Percentiles rank a stretch among this genome's conserved stretches.
Evolutionary conservation across 2,113 vertebrate species (phyloP).

Genomic region (Orcinus orca): DNA sequence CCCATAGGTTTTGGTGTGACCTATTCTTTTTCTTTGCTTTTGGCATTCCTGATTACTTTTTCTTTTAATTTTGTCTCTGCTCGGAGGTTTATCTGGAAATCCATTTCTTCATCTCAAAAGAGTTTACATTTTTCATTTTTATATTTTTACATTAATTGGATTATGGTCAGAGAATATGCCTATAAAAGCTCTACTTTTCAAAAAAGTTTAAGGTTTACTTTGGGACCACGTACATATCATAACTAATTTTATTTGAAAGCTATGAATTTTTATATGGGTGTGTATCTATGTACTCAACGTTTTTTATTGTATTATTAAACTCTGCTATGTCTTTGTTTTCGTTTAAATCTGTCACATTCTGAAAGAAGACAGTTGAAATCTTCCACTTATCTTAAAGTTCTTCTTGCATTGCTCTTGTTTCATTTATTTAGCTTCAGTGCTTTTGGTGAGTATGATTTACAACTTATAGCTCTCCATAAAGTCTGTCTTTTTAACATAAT

Average conservation of each 20-base stretch:
- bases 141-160: neutral
- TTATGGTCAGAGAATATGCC: neutral
- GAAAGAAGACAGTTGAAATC: neutral
- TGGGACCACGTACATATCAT: neutral
- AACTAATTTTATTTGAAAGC: slow-evolving; percentile 27
- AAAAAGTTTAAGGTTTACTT: neutral
- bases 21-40: neutral
- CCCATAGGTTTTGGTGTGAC: neutral
- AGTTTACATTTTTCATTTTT: neutral
- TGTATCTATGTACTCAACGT: neutral
- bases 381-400: neutral
- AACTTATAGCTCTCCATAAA: neutral
- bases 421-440: neutral
- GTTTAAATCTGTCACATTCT: neutral
- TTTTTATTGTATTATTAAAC: slow-evolving; percentile 43
- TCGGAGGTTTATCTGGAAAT: neutral
- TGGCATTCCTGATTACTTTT: neutral
- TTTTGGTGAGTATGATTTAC: neutral
- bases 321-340: neutral
- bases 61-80: neutral
- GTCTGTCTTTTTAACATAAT: neutral
- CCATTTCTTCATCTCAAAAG: neutral
- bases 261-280: neutral
- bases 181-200: neutral
- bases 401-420: neutral